Evolutionary conservation across 2,888 invertebrate species (phyloP), one percentile per base, ranked within the genome.

Genomic region (Autographa pulchrina): DNA sequence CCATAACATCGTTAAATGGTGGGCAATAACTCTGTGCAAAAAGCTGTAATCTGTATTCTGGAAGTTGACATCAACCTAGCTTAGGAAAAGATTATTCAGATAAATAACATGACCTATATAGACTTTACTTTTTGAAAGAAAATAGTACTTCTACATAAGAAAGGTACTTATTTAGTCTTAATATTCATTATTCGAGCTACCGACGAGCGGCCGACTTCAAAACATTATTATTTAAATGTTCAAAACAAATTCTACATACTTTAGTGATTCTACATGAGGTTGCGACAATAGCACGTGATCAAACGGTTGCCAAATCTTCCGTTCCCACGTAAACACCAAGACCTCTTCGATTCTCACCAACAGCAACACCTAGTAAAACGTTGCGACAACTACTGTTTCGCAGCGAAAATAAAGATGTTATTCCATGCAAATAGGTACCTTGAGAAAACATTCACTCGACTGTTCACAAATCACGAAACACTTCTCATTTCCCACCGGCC

Each of bases 331-430:
- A 68, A 62, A 38, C 38, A 38, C 11, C 5, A 60, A 64, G 68
- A 63, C 62, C 48, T 65, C 75, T 82, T 77, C 70, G 64, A 73
- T 72, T 80, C 82, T 62, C 80, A 81, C 80, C 48, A 48, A 48
- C 72, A 69, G 66, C 41, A 64, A 61, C 72, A 62, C 61, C 70
- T 65, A 63, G 68, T 38, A n/a, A 59, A 61, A 25, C 54, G 43
- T 76, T 76, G 72, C 66, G 60, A 70, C 60, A 78, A 41, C 63
- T 18, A 31, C 43, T 62, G 41, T 72, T 77, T 65, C 65, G 54
- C 58, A 68, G 70, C 70, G 63, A 74, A 81, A 70, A 74, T 62
- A 67, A 68, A 78, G 13, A 71, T 75, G 62, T 48, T 48, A 48
- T 48, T 48, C 48, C 48, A 48, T 48, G 48, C 48, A 48, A 48